A percentile compares a stretch with the other conserved stretches of the same genome.
Evolutionary conservation across 2,888 invertebrate species (phyloP).

Genomic region (Aspidiotus rigidus): DNA sequence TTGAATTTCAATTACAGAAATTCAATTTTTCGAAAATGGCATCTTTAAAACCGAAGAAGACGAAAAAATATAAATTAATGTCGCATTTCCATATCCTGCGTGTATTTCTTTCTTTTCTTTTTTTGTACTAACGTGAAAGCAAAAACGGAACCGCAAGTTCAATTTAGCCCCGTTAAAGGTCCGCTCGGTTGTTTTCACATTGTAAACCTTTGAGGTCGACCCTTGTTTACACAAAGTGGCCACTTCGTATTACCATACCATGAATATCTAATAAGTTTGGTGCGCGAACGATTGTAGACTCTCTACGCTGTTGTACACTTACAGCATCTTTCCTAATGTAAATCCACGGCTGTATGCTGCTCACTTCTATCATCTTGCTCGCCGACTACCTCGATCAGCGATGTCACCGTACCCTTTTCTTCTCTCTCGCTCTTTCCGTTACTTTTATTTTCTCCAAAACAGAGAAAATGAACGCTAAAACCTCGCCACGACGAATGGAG

Average conservation of each 20-base stretch:
- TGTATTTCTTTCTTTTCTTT: not conserved
- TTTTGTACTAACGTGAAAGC: not conserved
- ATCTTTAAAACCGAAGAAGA: not conserved
- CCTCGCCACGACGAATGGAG: too few relatives aligned
- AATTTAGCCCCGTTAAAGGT: constrained; percentile 26
- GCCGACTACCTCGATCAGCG: too few relatives aligned
- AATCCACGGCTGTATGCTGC: not conserved
- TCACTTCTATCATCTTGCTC: not conserved
- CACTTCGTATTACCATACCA: constrained; percentile 31
- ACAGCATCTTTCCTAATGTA: not conserved
- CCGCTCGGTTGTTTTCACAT: constrained; percentile 18
- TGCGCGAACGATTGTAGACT: constrained; percentile 13
- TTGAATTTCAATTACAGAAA: not conserved
- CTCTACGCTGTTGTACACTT: not conserved
- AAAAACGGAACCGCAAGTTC: constrained; percentile 8
- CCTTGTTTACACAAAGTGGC: constrained; percentile 32
- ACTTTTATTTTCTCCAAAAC: too few relatives aligned
- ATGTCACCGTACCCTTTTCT: too few relatives aligned
- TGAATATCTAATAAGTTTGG: constrained; percentile 30
- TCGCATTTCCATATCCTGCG: not conserved
- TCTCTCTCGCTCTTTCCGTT: too few relatives aligned
- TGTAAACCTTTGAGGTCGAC: constrained; percentile 32
- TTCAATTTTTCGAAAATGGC: not conserved
- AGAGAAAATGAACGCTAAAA: too few relatives aligned
- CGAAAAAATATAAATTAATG: not conserved